Evolutionary conservation across 2,888 invertebrate species (phyloP).

Genomic region (Sialis fuliginosa): DNA sequence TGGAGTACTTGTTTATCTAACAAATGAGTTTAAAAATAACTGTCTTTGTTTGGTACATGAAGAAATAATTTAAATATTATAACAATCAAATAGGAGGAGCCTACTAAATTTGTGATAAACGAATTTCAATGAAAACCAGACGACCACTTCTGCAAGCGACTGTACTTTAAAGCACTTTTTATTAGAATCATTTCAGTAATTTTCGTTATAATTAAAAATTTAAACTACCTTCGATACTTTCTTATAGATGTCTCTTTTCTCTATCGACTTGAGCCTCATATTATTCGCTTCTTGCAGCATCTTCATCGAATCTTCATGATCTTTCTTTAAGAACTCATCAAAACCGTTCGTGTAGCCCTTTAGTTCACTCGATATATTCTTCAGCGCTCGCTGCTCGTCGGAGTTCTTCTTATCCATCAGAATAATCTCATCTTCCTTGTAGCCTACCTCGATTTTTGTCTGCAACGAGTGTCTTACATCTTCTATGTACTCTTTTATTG

Average conservation of each 20-base stretch:
- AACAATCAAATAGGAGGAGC: no score
- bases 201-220: no score
- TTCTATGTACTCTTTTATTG: conserved; percentile 34
- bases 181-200: no score
- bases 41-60: no score
- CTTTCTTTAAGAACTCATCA: conserved; percentile 39
- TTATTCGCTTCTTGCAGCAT: conserved; percentile 31
- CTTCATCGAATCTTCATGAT: conserved; percentile 40
- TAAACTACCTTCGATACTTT: conserved; percentile 22
- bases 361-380: conserved; percentile 28
- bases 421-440: conserved; percentile 28
- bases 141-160: no score
- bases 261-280: conserved; percentile 23
- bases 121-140: no score
- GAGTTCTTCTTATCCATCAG: conserved; percentile 34
- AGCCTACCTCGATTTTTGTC: conserved; percentile 24
- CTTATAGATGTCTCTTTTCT: conserved; percentile 27
- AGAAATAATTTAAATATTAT: no score
- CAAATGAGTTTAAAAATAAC: no score
- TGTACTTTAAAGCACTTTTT: no score
- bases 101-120: no score
- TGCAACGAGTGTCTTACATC: conserved; percentile 24
- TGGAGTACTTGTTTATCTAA: no score
- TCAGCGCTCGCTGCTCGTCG: conserved; percentile 32
- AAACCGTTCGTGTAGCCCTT: conserved; percentile 34